Evolutionary conservation across 2,113 vertebrate species (phyloP), one percentile per base, ranked within the genome.

Genomic region (Naja naja): DNA sequence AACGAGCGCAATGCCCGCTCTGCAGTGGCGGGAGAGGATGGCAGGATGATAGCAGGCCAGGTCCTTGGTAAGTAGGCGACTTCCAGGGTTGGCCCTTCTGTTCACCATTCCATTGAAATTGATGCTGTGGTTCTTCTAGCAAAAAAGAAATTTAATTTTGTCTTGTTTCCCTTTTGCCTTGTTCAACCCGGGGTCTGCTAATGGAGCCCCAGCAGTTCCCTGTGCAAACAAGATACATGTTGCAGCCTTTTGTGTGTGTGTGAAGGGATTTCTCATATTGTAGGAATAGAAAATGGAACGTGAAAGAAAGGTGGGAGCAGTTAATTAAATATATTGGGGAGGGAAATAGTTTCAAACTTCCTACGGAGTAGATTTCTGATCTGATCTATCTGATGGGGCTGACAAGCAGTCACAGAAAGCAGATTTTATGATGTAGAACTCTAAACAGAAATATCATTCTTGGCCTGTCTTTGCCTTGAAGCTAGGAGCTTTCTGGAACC

Each of bases 11-110:
- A 98, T 81, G 98, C 98, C 60, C 98, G 98, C 0, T 85, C 98
- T 1, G 98, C 98, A 0, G 98, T 99, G 10, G 93, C 92, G 0
- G 98, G 98, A 22, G 98, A 99, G 94, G 98, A 99, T 87, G 98
- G 98, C 2, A 97, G 98, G 91, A 98, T 99, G 98, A 98, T 99
- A 87, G 98, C 98, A 2, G 98, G 98, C 89, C 98, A 99, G 97
- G 98, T 98, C 56, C 98, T 99, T 49, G 98, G 98, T 99, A 94
- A 98, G 98, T 1, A 60, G 1, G 2, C 34, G 8, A 2, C 10
- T 43, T 27, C 58, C 69, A 16, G 20, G 30, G 30, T 30, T 22
- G 3, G 11, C 47, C 30, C n/a, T 30, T 30, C 30, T 1, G 11
- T 47, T 52, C 10, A 30, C 12, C 52, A 4, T 45, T 52, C 90